Conservation (phyloP, 1,140 invertebrate genomes). For the Glossosoma conforme region DNA sequence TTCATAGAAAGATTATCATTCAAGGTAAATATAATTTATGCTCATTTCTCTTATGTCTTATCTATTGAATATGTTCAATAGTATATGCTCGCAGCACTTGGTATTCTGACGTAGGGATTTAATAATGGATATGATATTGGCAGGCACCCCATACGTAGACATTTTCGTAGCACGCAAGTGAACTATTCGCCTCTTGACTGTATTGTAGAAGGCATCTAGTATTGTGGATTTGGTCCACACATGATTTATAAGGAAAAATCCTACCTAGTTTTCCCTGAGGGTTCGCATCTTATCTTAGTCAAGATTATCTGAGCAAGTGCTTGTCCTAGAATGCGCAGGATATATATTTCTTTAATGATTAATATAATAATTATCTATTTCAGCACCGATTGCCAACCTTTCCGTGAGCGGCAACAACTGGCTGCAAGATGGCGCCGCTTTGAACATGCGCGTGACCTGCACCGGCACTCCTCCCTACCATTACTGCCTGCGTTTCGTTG, state of each 20-base stretch:
- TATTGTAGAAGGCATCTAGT: no score
- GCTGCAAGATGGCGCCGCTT: conserved; percentile 71
- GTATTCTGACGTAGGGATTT: no score
- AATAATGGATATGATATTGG: no score
- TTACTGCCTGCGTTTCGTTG: conserved; percentile 58
- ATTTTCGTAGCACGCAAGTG: no score
- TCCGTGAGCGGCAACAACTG: conserved; percentile 68
- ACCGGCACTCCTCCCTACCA: conserved; percentile 64
- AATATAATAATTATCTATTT: conserved; percentile 32
- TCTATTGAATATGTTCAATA: neutral
- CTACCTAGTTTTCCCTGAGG: no score
- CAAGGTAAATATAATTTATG: no score
- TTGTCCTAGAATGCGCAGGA: conserved; percentile 1
- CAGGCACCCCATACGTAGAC: no score
- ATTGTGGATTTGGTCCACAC: no score
- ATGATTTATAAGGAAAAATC: no score
- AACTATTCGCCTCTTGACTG: no score
- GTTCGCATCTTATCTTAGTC: no score
- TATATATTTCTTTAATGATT: neutral
- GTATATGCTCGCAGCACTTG: neutral
- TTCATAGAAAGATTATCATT: conserved; percentile 53
- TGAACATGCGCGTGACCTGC: conserved; percentile 66
- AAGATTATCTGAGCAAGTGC: no score
- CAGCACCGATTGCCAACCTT: conserved; percentile 63
- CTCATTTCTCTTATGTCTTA: neutral